Evolutionary conservation across 2,888 invertebrate species (phyloP).

Genomic region (Hirtodrosophila trivittata): DNA sequence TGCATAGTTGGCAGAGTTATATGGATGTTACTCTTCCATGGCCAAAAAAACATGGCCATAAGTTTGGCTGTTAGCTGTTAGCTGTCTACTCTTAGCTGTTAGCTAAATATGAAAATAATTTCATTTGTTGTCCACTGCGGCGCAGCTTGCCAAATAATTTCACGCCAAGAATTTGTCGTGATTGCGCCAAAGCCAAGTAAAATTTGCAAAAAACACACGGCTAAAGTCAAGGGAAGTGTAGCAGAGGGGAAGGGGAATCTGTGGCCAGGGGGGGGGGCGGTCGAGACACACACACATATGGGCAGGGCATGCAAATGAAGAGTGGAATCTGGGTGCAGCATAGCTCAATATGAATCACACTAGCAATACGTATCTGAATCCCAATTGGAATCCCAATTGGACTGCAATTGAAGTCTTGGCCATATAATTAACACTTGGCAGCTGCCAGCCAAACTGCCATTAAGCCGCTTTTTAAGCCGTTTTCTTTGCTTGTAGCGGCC

Average conservation of each 20-base stretch:
- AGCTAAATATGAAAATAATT: conserved; percentile 55
- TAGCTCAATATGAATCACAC: background rate
- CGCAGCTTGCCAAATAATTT: conserved; percentile 56
- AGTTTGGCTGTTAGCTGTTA: conserved; percentile 34
- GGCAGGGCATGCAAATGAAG: conserved; percentile 46
- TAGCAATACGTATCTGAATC: too few species aligned
- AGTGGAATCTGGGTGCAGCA: conserved; percentile 39
- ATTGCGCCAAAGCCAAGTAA: conserved; percentile 43
- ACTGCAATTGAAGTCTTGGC: conserved; percentile 52
- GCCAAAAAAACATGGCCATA: conserved; percentile 55
- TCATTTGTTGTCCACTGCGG: conserved; percentile 29
- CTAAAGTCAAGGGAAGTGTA: too few species aligned
- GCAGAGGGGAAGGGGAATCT: too few species aligned
- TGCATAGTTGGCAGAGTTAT: conserved; percentile 16
- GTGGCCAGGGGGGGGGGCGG: background rate
- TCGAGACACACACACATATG: conserved; percentile 1
- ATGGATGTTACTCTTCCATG: conserved; percentile 5
- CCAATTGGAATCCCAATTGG: conserved; percentile 46
- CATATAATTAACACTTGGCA: conserved; percentile 78
- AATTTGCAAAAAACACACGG: conserved; percentile 10
- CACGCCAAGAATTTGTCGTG: conserved; percentile 63
- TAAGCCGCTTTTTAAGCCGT: conserved; percentile 38
- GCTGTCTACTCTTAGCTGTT: conserved; percentile 18
- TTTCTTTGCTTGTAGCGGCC: conserved; percentile 31
- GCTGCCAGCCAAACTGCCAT: conserved; percentile 57